Evolutionary conservation across 2,113 vertebrate genomes (phyloP).

Genomic region (Otis tarda): DNA sequence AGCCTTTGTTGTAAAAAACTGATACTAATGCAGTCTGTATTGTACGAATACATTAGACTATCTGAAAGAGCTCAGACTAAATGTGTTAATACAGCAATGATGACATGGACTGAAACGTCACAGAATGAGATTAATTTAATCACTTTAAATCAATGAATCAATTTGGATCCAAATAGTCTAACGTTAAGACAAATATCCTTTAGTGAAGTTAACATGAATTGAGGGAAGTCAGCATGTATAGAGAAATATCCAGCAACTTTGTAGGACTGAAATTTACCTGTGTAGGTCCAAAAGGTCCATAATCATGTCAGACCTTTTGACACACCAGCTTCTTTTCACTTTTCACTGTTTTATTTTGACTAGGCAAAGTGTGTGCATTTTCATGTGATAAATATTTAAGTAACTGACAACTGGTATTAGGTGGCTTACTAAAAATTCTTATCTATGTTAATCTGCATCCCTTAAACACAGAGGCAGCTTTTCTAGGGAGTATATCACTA

Average conservation of each 20-base stretch:
- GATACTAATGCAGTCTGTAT: not conserved
- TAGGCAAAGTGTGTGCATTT: not conserved
- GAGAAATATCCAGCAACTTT: not conserved
- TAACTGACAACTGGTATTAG: not conserved
- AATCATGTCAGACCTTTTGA: not conserved
- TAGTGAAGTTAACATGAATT: not conserved
- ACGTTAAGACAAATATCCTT: not conserved
- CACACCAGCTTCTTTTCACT: not conserved
- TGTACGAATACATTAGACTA: not conserved
- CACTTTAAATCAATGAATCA: not conserved
- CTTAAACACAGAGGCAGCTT: slow-evolving; percentile 9
- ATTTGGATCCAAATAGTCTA: not conserved
- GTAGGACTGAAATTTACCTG: not conserved
- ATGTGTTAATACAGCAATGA: not conserved
- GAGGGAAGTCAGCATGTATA: not conserved
- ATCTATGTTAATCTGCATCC: not conserved
- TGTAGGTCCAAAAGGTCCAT: not conserved
- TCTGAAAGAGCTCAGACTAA: not conserved
- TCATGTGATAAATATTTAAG: not conserved
- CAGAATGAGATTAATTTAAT: not conserved
- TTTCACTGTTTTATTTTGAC: not conserved
- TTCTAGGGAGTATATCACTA: not conserved
- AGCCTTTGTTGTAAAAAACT: not conserved
- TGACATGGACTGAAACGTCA: not conserved
- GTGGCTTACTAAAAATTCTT: not conserved